phyloP scores from a whole-genome alignment of 1,140 invertebrate species.

The Ephestia elutella region DNA sequence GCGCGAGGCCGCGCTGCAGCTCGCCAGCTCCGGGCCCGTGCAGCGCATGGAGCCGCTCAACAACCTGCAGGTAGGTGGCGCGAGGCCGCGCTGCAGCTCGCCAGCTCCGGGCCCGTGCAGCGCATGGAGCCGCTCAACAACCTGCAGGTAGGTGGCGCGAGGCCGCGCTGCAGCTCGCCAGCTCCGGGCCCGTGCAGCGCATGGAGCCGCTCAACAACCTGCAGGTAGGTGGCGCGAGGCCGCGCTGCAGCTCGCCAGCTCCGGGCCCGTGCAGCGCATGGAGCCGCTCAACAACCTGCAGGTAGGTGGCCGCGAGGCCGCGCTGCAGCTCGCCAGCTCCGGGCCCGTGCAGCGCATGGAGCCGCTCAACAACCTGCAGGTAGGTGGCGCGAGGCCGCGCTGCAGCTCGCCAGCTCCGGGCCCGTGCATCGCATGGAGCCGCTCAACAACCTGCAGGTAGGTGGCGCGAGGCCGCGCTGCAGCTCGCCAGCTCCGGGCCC shows the following conservation, averaged over 20 bases:
- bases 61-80: slow-evolving; percentile 94
- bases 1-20: no score
- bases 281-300: slow-evolving; percentile 97
- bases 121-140: slow-evolving; percentile 98
- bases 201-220: slow-evolving; percentile 98
- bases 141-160: slow-evolving; percentile 92
- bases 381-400: no score
- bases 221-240: no score
- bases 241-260: slow-evolving; percentile 86
- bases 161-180: slow-evolving; percentile 86
- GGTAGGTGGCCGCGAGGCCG: no score
- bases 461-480: no score
- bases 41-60: slow-evolving; percentile 98
- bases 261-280: slow-evolving; percentile 97
- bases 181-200: slow-evolving; percentile 92
- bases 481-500: slow-evolving; percentile 89
- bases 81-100: slow-evolving; percentile 86
- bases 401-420: slow-evolving; percentile 89
- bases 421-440: slow-evolving; percentile 98
- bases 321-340: slow-evolving; percentile 85
- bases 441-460: slow-evolving; percentile 94
- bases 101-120: slow-evolving; percentile 92
- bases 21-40: slow-evolving; percentile 92
- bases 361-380: slow-evolving; percentile 95
- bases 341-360: slow-evolving; percentile 98